Base-by-base conservation (phyloP, 2,888 invertebrate genomes). In the Opisthograptis luteolata region DNA sequence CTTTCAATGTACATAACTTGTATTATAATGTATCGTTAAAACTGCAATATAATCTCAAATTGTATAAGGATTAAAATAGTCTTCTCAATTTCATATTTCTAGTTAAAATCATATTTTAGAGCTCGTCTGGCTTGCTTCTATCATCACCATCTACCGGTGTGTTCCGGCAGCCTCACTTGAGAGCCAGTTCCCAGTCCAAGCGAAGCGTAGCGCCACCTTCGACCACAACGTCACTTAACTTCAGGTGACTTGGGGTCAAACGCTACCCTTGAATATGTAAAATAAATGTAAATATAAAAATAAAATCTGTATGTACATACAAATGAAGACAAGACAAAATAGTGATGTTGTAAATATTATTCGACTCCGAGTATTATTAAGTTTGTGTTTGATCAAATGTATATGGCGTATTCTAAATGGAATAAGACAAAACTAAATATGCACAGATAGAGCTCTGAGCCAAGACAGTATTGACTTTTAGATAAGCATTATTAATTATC, bases 401-500 rank as follows among this genome's bases (percentile, higher is more conserved):
- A 49, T 56, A 47, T 36, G 35, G 49, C 44, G 22, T 24, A 34
- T 19, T 24, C 32, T 28, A 45, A 44, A 47, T 30, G 32, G 40
- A 14, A 32, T 35, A 27, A 39, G 13, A 13, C 19, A 31, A 17
- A 14, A 51, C 44, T 41, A 55, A 53, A 59, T 70, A 73, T 72
- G 64, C 52, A 49, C 69, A 69, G 70, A 66, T 69, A 68, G 65
- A 76, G 86, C 82, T 62, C 51, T 85, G 87, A 87, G 88, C 87
- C 87, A 76, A 71, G 86, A 74, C 75, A 74, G 79, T 74, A 73
- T 60, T 60, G 70, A 72, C 70, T 17, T 17, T 4, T n/a, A 2
- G 10, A n/a, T 35, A 35, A n/a, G 0, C n/a, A n/a, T n/a, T n/a
- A n/a, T n/a, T n/a, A 9, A 12, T 12, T n/a, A 20, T 1, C 3